Conservation (phyloP, 1,140 invertebrate genomes). For the Lepidurus couesii region DNA sequence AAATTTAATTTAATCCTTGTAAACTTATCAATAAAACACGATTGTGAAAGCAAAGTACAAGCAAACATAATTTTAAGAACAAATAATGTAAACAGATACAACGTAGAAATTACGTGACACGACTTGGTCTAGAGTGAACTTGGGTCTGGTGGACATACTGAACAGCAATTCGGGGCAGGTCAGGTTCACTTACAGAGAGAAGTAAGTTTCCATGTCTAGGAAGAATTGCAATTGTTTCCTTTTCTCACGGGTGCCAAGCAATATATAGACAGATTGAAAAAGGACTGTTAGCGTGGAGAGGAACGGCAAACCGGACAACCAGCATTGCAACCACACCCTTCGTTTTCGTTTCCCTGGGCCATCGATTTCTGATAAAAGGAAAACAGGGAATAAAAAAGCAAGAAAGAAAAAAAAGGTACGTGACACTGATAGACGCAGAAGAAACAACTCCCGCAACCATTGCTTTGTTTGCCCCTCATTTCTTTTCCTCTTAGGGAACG, state of each 20-base stretch:
- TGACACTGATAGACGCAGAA: slow-evolving; percentile 14
- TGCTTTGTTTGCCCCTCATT: slow-evolving; percentile 18
- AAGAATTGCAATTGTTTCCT: neutral
- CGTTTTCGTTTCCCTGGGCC: slow-evolving; percentile 17
- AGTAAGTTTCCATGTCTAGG: neutral
- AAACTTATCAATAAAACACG: no score
- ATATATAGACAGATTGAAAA: neutral
- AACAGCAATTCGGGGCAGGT: no score
- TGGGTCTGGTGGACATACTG: no score
- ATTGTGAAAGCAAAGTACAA: no score
- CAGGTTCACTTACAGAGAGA: neutral
- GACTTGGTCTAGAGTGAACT: no score
- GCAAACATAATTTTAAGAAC: no score
- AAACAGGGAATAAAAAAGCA: neutral
- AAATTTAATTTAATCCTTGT: no score
- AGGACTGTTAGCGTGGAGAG: neutral
- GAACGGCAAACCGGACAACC: slow-evolving; percentile 4
- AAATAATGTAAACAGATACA: no score
- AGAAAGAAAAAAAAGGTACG: slow-evolving; percentile 4
- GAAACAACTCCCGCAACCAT: slow-evolving; percentile 18
- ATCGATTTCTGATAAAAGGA: slow-evolving; percentile 22
- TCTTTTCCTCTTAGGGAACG: neutral
- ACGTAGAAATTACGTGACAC: no score
- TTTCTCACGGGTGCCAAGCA: neutral
- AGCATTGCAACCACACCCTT: slow-evolving; percentile 9